Evolutionary conservation across 2,888 invertebrate genomes (phyloP), one percentile per base, ranked within the genome.

Genomic region (Cylloceria caligata): DNA sequence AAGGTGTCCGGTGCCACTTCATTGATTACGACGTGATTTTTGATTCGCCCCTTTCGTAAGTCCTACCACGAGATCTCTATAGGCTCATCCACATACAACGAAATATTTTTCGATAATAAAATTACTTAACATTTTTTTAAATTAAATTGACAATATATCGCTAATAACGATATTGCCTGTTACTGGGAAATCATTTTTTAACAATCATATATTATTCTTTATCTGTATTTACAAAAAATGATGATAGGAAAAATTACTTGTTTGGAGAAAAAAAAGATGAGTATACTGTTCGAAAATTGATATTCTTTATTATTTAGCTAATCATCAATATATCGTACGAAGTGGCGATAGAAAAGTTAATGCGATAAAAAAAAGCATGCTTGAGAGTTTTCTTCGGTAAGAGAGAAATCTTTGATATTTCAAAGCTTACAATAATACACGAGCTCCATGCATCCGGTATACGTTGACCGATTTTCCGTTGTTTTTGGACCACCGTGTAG

Each of bases 401-500:
- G 36, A 60, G 60, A 47, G 47, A 19, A 67, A 34, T 52, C 21
- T 36, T 55, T 52, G 13, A 34, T 36, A 24, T 36, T 13, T 3
- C 1, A 21, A 52, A 36, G 27, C 9, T 11, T 49, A 76, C 24
- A 69, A 77, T 71, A 69, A 77, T 30, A 64, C 39, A 27, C 5
- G 57, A 34, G 52, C n/a, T 19, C 16, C 34, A 42, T 36, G n/a
- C n/a, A 24, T 42, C 19, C 52, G 42, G 27, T n/a, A 19, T 45
- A 42, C 60, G 34, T 24, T 47, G 36, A 47, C 24, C 21, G 24
- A 13, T 49, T 27, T 21, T 24, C 65, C 52, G 83, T 87, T 87
- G 88, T 85, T 91, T 91, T 90, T 88, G 90, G 92, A 92, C 92
- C 92, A 92, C 92, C 92, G 86, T 91, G 91, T 91, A 92, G 89